Evolutionary conservation across 2,797 vertebrate genomes (phyloP).

Genomic region (Pteronotus mesoamericanus): DNA sequence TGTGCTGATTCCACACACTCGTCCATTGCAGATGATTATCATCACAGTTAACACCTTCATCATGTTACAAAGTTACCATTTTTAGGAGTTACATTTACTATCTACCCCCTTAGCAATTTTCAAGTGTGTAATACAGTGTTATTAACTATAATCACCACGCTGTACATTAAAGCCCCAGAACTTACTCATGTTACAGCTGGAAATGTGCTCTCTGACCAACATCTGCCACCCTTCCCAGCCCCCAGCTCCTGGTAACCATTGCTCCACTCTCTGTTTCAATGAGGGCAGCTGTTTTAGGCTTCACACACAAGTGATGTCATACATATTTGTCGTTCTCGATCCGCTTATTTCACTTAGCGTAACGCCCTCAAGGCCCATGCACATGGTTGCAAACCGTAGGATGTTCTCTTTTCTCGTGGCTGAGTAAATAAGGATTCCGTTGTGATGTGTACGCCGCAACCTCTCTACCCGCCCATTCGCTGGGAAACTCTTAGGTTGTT

Average conservation of each 20-base stretch:
- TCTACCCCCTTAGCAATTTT: neutral
- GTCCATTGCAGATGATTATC: neutral
- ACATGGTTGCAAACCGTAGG: neutral
- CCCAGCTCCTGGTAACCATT: too few species aligned
- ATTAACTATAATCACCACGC: neutral
- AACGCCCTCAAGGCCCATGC: neutral
- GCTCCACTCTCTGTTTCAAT: neutral
- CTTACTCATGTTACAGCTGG: neutral
- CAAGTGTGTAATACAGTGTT: too few species aligned
- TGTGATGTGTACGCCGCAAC: too few species aligned
- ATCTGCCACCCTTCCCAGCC: too few species aligned
- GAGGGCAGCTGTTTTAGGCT: neutral
- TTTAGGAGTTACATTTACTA: neutral
- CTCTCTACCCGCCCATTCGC: neutral
- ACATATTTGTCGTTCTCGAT: neutral
- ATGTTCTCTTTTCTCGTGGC: neutral
- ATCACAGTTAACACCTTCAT: too few species aligned
- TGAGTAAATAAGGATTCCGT: fast-evolving
- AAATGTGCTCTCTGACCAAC: neutral
- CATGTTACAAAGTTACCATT: neutral
- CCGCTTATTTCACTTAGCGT: neutral
- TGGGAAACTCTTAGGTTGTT: neutral
- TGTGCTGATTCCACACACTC: neutral
- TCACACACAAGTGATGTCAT: neutral
- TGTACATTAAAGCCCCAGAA: neutral